These are phyloP conservation scores for Nothoprocta pentlandii DNA, from an alignment of 2,113 vertebrate genomes.

Conservation along the genomic window DNA sequence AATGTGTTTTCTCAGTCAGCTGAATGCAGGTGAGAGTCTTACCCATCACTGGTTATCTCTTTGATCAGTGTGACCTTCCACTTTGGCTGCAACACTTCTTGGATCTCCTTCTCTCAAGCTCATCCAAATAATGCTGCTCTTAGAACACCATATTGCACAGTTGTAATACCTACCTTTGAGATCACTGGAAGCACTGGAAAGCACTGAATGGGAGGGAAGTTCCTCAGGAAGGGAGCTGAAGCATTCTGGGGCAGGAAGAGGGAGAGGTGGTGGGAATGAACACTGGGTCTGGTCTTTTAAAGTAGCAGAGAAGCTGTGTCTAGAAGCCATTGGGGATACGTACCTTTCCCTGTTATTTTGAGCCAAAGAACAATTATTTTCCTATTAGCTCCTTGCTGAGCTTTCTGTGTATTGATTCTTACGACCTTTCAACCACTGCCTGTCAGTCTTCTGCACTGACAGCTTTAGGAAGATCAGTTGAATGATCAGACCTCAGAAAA, in stretches of 20 bases:
- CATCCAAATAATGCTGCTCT: neutral
- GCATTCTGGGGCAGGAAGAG: fast-evolving
- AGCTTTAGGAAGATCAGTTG: neutral
- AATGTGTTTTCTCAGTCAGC: neutral
- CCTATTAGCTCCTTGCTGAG: neutral
- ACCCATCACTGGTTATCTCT: neutral
- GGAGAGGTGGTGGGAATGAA: neutral
- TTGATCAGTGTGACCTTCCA: neutral
- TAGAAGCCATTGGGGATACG: neutral
- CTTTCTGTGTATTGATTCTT: conserved; percentile 25
- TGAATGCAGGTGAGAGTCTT: neutral
- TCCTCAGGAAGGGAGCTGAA: neutral
- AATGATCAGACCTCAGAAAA: neutral
- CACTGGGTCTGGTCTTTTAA: neutral
- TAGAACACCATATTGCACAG: neutral
- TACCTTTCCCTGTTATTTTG: neutral
- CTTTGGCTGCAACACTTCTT: neutral
- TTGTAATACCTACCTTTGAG: neutral
- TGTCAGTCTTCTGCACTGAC: neutral
- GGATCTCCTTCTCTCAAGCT: neutral
- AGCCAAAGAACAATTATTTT: conserved; percentile 12
- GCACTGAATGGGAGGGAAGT: neutral
- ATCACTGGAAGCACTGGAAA: neutral
- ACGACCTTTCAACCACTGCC: neutral
- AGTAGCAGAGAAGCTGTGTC: neutral